Evolutionary conservation across 92 coral and sea anemone genomes (phyloP), one percentile per base, ranked within the genome.

Genomic region (Zoanthus sansibaricus): DNA sequence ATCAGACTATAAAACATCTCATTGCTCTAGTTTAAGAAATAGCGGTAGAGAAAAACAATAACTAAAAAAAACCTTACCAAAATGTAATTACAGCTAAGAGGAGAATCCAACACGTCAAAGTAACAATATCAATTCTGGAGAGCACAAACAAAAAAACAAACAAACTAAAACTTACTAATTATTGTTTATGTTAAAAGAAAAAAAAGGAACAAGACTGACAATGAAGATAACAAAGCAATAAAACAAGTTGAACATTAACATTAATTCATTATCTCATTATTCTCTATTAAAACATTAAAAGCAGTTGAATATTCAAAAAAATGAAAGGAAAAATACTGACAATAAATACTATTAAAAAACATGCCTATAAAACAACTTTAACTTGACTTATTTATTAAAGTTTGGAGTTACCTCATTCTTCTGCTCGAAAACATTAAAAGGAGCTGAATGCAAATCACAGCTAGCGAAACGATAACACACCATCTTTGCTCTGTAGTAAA

Each of bases 211-310:
- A 14, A 1, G 9, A 67, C 8, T 11, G 12, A 67, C 20, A 67
- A 18, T 3, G 12, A 21, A 16, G 25, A 47, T 47, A 74, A 13
- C 21, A 74, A 48, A 7, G 1, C 5, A 16, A 46, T 44, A 7
- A 46, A n/a, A 42, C 42, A 15, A 47, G 3, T 30, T 0, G 10
- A 76, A 37, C 42, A 37, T 37, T 47, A 2, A 25, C 0, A 25
- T 25, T 25, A 25, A 25, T 25, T 25, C 25, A 25, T 18, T 49
- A 49, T 9, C 92, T 90, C 79, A 62, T 78, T 86, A 73, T 90
- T 72, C 87, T 90, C 37, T 72, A 78, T 25, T 83, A 79, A 64
- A 90, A 79, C 83, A 86, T 72, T 16, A 79, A 47, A 68, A 66
- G 20, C 7, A 86, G 61, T 42, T 86, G 72, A 42, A 90, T 71